phyloP scores from a whole-genome alignment of 1,140 invertebrate genomes.

The Formica exsecta region DNA sequence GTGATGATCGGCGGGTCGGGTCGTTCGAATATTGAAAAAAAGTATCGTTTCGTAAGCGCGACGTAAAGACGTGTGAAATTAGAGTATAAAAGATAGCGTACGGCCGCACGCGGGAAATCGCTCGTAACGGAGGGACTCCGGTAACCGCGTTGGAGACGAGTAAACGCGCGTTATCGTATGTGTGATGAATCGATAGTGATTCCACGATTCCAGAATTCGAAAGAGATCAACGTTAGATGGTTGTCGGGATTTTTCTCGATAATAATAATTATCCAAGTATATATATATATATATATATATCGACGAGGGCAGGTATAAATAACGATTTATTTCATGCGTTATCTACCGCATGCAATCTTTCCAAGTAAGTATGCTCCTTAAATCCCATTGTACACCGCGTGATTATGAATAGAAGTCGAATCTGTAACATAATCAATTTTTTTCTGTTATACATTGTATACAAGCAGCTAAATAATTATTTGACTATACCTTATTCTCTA shows the following conservation, averaged over 20 bases:
- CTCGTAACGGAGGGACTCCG: constrained; percentile 66
- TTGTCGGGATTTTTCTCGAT: background rate
- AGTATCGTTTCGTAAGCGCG: constrained; percentile 7
- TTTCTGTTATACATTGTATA: background rate
- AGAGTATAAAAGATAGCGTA: too few species aligned
- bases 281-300: constrained; percentile 41
- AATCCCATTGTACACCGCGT: background rate
- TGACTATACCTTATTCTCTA: too few species aligned
- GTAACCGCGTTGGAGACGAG: constrained; percentile 63
- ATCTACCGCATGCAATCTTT: constrained; percentile 49
- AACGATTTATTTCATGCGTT: constrained; percentile 65
- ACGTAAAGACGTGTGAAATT: background rate
- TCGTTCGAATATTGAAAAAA: background rate
- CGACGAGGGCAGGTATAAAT: constrained; percentile 67
- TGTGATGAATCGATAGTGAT: constrained; percentile 64
- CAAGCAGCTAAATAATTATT: background rate
- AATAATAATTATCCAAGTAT: background rate
- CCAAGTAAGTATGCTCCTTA: background rate
- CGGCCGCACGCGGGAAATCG: constrained; percentile 64
- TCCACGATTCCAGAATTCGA: background rate
- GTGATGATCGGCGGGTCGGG: constrained; percentile 47
- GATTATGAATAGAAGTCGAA: background rate
- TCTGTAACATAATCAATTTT: background rate
- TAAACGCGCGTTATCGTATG: constrained; percentile 43
- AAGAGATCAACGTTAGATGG: constrained; percentile 27